Conservation (phyloP, 1,140 invertebrate species). For the Drosophila auraria region DNA sequence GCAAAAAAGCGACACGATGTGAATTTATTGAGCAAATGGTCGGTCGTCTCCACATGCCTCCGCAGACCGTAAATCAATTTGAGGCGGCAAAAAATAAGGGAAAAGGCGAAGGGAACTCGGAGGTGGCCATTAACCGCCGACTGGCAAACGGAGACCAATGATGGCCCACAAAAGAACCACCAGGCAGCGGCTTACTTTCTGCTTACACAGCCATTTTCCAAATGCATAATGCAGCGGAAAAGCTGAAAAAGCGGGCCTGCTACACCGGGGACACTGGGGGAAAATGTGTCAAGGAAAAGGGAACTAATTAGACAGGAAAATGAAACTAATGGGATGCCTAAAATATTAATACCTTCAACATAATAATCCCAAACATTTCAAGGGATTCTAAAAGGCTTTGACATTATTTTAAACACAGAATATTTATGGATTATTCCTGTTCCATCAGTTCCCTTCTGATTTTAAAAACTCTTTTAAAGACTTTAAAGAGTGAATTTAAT, state of each 20-base stretch:
- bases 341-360: too few species aligned
- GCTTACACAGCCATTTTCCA: conserved; percentile 75
- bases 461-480: background rate
- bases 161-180: conserved; percentile 63
- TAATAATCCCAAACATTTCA: background rate
- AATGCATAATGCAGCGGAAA: conserved; percentile 70
- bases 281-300: background rate
- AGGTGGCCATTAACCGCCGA: conserved; percentile 49
- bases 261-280: background rate
- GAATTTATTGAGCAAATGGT: conserved; percentile 61
- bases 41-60: conserved; percentile 16
- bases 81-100: conserved; percentile 35
- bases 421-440: too few species aligned
- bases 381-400: too few species aligned
- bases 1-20: conserved; percentile 33
- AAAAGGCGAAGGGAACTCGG: conserved; percentile 4
- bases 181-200: conserved; percentile 52
- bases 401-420: too few species aligned
- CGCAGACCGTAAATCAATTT: conserved; percentile 73
- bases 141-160: conserved; percentile 52
- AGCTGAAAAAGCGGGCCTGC: conserved; percentile 10
- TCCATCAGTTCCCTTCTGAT: background rate
- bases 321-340: background rate
- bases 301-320: background rate
- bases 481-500: too few species aligned